These are phyloP conservation scores for Eumerus sabulonum DNA, from an alignment of 2,888 invertebrate species.

Conservation along the genomic window DNA sequence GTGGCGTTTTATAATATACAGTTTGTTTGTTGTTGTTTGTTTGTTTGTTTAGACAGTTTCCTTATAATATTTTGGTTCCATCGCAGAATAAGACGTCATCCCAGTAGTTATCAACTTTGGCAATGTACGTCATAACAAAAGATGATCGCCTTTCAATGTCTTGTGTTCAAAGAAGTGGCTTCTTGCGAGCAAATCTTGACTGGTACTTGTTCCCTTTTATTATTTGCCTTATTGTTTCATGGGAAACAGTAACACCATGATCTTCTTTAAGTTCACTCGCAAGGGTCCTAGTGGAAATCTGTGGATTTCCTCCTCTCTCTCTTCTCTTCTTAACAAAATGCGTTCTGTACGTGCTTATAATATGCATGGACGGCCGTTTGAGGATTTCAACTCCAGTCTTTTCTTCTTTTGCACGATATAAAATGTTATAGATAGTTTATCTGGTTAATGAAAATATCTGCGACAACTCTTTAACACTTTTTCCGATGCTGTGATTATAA, in stretches of 20 bases:
- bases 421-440: no score
- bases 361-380: background rate
- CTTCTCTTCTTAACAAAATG: background rate
- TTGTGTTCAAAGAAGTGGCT: conserved; percentile 27
- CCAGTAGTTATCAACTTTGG: conserved; percentile 1
- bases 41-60: no score
- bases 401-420: no score
- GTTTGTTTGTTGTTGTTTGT: no score
- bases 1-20: no score
- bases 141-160: conserved; percentile 28
- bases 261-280: conserved; percentile 14
- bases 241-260: conserved; percentile 45
- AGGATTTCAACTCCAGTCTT: no score
- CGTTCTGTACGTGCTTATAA: background rate
- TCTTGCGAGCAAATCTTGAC: conserved; percentile 60
- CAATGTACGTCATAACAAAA: conserved; percentile 18
- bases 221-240: conserved; percentile 57
- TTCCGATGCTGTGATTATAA: no score
- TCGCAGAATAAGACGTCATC: conserved; percentile 8
- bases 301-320: no score
- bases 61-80: background rate
- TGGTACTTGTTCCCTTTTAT: conserved; percentile 50
- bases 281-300: no score
- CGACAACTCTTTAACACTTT: no score
- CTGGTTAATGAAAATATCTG: no score